A percentile compares a stretch with the other conserved stretches of the same genome.
These are phyloP conservation scores for Pseudoips prasinana DNA, from an alignment of 2,888 invertebrate species.

Conservation along the genomic window DNA sequence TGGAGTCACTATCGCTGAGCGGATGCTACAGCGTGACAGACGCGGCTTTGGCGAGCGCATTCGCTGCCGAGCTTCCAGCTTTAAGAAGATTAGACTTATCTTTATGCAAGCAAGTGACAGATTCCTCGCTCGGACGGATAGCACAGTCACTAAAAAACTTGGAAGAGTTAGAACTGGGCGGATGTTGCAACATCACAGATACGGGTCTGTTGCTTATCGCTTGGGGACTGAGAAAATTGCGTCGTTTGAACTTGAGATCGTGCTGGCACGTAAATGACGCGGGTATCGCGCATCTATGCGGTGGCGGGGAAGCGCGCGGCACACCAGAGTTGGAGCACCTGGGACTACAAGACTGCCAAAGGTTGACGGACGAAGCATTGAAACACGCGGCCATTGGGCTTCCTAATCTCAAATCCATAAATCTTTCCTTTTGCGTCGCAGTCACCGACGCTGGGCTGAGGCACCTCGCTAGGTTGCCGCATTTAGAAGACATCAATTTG, in stretches of 20 bases:
- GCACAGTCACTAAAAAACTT: slow-evolving; percentile 92
- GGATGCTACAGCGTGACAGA: slow-evolving; percentile 97
- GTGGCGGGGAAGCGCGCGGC: slow-evolving; percentile 89
- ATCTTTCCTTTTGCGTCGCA: slow-evolving; percentile 96
- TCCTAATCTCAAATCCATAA: slow-evolving; percentile 90
- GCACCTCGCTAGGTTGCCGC: slow-evolving; percentile 92
- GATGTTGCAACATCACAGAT: slow-evolving; percentile 95
- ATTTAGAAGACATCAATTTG: slow-evolving; percentile 92
- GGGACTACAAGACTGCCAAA: slow-evolving; percentile 96
- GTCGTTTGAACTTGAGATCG: slow-evolving; percentile 92
- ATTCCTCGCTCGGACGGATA: slow-evolving; percentile 92
- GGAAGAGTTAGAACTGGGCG: slow-evolving; percentile 93
- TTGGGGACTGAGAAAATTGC: slow-evolving; percentile 92
- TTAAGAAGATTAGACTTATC: slow-evolving; percentile 93
- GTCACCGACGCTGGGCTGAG: slow-evolving; percentile 96
- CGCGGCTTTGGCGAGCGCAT: slow-evolving; percentile 90
- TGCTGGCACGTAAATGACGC: slow-evolving; percentile 96
- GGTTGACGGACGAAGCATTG: slow-evolving; percentile 94
- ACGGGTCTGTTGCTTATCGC: slow-evolving; percentile 92
- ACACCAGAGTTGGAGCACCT: slow-evolving; percentile 91
- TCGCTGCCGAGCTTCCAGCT: slow-evolving; percentile 88
- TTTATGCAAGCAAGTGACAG: slow-evolving; percentile 97
- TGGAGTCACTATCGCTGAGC: slow-evolving; percentile 93
- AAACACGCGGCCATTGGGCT: slow-evolving; percentile 92
- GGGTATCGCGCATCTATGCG: slow-evolving; percentile 93